A percentile compares a stretch with the other conserved stretches of the same genome.
These are phyloP conservation scores for Petrocephalus microphthalmus DNA, from an alignment of 2,113 vertebrate species.

Conservation along the genomic window DNA sequence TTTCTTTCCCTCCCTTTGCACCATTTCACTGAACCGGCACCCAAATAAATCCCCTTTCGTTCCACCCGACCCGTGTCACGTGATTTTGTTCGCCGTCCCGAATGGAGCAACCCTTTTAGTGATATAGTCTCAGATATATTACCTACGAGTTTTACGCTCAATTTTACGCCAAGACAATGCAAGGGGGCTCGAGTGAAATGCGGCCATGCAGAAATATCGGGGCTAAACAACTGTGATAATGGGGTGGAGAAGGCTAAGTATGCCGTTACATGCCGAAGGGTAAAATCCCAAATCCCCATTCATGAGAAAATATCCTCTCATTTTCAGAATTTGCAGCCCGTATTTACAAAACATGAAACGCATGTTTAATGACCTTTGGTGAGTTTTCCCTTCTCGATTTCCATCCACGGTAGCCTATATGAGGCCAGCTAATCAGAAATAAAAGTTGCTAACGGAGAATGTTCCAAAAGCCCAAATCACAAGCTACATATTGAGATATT, in stretches of 20 bases:
- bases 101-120: background rate
- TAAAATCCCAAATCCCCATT: background rate
- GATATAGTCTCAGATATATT: background rate
- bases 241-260: background rate
- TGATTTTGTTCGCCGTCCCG: background rate
- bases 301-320: background rate
- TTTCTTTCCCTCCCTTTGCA: background rate
- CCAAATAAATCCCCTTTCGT: background rate
- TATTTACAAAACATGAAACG: background rate
- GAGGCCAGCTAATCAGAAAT: background rate
- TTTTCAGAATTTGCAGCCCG: background rate
- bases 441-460: background rate
- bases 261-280: background rate
- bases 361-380: background rate
- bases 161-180: background rate
- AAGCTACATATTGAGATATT: background rate
- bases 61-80: background rate
- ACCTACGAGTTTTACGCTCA: background rate
- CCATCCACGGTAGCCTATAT: background rate
- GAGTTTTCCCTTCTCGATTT: background rate
- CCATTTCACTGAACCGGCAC: background rate
- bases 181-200: background rate
- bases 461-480: background rate
- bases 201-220: background rate
- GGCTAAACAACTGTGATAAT: background rate